Conservation (phyloP, 2,797 vertebrate genomes). For the Buceros bicornis region DNA sequence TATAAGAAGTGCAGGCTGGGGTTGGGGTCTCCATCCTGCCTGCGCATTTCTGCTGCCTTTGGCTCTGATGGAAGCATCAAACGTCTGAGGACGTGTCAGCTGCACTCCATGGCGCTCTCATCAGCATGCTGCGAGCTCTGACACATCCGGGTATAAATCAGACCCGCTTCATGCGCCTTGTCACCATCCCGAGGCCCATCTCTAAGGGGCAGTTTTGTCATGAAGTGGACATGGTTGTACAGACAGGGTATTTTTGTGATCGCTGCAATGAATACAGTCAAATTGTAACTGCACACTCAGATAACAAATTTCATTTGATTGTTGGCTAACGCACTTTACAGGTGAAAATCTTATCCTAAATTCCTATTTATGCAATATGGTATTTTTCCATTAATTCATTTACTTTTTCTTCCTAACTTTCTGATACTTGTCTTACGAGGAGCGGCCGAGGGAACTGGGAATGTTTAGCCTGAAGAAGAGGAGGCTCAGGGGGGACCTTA, state of each 20-base stretch:
- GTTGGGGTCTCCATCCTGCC: neutral
- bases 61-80: neutral
- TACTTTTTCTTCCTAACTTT: neutral
- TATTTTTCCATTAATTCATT: neutral
- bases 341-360: neutral
- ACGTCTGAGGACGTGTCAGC: neutral
- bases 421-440: neutral
- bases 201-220: neutral
- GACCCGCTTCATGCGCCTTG: neutral
- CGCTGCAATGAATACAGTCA: neutral
- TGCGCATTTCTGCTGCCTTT: neutral
- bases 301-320: neutral
- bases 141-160: neutral
- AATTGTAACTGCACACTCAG: neutral
- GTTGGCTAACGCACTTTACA: neutral
- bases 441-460: no score
- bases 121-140: neutral
- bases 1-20: neutral
- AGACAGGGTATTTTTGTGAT: neutral
- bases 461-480: no score
- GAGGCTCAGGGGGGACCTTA: no score
- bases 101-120: neutral
- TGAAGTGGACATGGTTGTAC: neutral
- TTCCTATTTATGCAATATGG: neutral
- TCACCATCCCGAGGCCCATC: neutral